Evolutionary conservation across 2,797 vertebrate species (phyloP).

Genomic region (Alectoris magna): DNA sequence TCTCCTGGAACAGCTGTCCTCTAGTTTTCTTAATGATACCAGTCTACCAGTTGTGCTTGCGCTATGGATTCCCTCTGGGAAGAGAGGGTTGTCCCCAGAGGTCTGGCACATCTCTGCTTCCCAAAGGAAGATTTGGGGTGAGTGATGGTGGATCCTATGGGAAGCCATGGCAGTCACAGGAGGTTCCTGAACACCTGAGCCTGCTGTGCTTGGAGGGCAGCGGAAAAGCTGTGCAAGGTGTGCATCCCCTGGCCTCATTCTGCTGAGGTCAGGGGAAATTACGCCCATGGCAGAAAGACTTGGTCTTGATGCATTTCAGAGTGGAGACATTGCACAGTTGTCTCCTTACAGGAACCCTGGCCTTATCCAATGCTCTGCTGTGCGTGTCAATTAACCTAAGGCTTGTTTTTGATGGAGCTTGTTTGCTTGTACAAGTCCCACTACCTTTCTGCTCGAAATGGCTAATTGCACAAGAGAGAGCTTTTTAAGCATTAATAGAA

Average conservation of each 20-base stretch:
- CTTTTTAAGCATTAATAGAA: not conserved
- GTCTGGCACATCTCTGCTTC: not conserved
- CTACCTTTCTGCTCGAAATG: slow-evolving; percentile 20
- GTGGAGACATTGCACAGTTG: not conserved
- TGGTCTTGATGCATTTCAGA: not conserved
- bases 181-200: not conserved
- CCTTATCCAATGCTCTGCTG: not conserved
- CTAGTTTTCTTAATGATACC: not conserved
- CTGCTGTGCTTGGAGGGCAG: not conserved
- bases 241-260: not conserved
- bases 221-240: not conserved
- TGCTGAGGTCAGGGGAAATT: not conserved
- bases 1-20: rapidly evolving
- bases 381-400: not conserved
- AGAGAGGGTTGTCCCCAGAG: not conserved
- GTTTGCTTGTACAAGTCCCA: not conserved
- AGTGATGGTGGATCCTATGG: rapidly evolving
- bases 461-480: not conserved
- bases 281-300: not conserved
- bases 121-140: not conserved
- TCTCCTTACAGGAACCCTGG: not conserved
- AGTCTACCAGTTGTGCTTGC: not conserved
- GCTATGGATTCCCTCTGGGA: not conserved
- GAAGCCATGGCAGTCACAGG: not conserved
- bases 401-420: not conserved